Percentiles rank a stretch among this genome's conserved stretches.
Evolutionary conservation across 2,113 vertebrate species (phyloP).

Genomic region (Tachysurus vachellii): DNA sequence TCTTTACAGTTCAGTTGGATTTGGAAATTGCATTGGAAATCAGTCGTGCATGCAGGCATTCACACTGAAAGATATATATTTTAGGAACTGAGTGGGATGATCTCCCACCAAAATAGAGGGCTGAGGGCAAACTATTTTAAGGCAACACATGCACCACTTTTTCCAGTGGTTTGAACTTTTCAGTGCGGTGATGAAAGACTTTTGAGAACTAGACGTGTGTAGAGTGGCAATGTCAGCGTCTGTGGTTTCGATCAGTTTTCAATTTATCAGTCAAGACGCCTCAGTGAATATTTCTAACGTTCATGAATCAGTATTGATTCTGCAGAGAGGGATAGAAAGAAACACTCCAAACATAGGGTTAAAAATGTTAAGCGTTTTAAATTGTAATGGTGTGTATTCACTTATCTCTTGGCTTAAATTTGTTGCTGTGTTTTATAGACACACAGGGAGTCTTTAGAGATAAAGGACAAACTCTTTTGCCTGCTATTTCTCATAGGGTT

Average conservation of each 20-base stretch:
- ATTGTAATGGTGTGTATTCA: conserved; percentile 40
- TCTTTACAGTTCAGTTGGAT: not conserved
- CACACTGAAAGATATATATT: not conserved
- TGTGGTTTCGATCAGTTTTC: not conserved
- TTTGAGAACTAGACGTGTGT: not conserved
- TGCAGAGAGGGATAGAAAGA: not conserved
- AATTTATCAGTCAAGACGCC: not conserved
- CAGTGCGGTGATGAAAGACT: not conserved
- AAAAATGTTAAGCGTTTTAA: conserved; percentile 41
- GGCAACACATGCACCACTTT: not conserved
- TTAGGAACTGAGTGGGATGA: conserved; percentile 14
- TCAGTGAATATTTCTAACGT: not conserved
- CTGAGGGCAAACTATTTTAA: conserved; percentile 26
- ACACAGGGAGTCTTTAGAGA: conserved; percentile 23
- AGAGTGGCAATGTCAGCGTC: not conserved
- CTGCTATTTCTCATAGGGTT: conserved; percentile 53
- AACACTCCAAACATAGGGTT: conserved; percentile 27
- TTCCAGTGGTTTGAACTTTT: conserved; percentile 32
- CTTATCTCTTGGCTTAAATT: conserved; percentile 35
- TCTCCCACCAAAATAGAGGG: not conserved
- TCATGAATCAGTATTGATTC: conserved; percentile 5
- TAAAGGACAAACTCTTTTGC: conserved; percentile 43
- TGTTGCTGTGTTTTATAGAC: conserved; percentile 24
- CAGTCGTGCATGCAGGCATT: conserved; percentile 14
- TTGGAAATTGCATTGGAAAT: not conserved